Conservation (phyloP, 2,888 invertebrate species). For the Lymantria monacha region DNA sequence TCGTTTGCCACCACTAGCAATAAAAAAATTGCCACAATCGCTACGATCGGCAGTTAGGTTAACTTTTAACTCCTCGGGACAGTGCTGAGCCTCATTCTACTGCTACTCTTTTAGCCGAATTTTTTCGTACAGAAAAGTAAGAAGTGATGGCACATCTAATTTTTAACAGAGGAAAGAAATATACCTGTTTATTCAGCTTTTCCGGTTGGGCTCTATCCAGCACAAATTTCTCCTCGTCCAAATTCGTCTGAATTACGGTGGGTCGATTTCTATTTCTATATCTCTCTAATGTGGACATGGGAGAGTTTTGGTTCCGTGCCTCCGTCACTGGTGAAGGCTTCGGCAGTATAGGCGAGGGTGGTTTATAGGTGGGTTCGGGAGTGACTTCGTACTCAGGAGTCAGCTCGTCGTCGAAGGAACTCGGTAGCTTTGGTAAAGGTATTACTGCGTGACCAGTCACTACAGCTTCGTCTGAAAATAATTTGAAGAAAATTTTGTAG, state of each 20-base stretch:
- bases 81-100: too few species aligned
- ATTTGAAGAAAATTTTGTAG: background rate
- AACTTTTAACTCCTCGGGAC: too few species aligned
- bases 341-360: conserved; percentile 63
- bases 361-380: conserved; percentile 54
- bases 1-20: too few species aligned
- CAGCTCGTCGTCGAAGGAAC: conserved; percentile 68
- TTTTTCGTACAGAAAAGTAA: too few species aligned
- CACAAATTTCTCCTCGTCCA: conserved; percentile 86
- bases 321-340: conserved; percentile 50
- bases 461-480: conserved; percentile 80
- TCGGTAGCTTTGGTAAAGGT: conserved; percentile 84
- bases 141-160: too few species aligned
- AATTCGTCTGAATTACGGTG: conserved; percentile 57
- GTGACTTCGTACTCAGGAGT: conserved; percentile 62
- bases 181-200: conserved; percentile 75
- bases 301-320: conserved; percentile 51
- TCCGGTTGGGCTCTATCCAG: conserved; percentile 85
- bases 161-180: too few species aligned
- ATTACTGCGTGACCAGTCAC: conserved; percentile 85
- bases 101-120: too few species aligned
- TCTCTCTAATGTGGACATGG: conserved; percentile 74
- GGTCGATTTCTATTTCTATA: conserved; percentile 71
- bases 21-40: too few species aligned
- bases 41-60: too few species aligned